These are phyloP conservation scores for Pseudocheirus occidentalis DNA, from an alignment of 2,797 vertebrate genomes.

Conservation along the genomic window DNA sequence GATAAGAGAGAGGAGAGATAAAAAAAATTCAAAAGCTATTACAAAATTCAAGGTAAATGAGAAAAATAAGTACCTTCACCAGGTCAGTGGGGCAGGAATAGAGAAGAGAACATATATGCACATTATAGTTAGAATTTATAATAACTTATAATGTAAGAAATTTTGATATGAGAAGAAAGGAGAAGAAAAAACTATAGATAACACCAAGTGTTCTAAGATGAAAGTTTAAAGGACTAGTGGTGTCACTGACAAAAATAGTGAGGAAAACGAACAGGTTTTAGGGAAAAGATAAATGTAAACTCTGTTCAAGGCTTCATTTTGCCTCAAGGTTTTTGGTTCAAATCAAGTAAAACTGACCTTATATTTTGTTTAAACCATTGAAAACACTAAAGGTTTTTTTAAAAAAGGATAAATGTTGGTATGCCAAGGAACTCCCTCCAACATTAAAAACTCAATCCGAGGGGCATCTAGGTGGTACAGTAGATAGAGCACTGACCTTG, in stretches of 20 bases:
- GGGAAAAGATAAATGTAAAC: not conserved
- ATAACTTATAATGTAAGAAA: not conserved
- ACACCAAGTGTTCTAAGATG: not conserved
- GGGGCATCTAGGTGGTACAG: not conserved
- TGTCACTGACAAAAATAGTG: not conserved
- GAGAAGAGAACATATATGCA: not conserved
- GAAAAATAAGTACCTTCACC: not conserved
- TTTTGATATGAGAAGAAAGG: not conserved
- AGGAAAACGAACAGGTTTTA: not conserved
- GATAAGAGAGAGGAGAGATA: not conserved
- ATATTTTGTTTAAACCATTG: slow-evolving; percentile 1
- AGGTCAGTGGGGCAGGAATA: not conserved
- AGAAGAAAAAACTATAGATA: not conserved
- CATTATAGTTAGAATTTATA: not conserved
- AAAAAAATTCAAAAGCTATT: not conserved
- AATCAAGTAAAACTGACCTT: slow-evolving; percentile 10
- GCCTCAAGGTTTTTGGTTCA: not conserved
- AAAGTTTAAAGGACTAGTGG: not conserved
- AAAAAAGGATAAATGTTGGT: not conserved
- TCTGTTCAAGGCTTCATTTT: not conserved
- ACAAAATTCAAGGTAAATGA: not conserved
- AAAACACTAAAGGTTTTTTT: not conserved
- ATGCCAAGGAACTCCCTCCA: not conserved
- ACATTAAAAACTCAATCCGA: not conserved
- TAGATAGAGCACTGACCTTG: not conserved